Conservation (phyloP, 2,797 vertebrate species). For the Chiloscyllium punctatum region DNA sequence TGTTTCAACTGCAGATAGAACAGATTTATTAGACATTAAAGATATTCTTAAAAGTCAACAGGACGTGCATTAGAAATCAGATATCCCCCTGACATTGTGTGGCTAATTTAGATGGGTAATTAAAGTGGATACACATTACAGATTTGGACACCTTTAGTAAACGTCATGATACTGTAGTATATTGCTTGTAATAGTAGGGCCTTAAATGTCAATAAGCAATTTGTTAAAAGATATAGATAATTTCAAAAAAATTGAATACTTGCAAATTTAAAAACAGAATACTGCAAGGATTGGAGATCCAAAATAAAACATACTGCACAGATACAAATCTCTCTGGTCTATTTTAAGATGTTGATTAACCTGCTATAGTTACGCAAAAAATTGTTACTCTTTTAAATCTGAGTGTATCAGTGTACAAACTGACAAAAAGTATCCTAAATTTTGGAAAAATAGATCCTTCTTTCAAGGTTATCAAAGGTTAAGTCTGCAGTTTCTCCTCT, state of each 20-base stretch:
- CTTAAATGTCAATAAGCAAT: not conserved
- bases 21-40: constrained; percentile 31
- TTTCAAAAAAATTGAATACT: constrained; percentile 2
- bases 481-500: not conserved
- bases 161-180: not conserved
- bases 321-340: not conserved
- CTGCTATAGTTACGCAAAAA: not conserved
- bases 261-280: not conserved
- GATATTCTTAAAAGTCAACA: constrained; percentile 29
- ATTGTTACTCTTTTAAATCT: not conserved
- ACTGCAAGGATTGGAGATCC: not conserved
- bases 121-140: not conserved
- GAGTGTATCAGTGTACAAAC: not conserved
- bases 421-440: not conserved
- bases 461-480: not conserved
- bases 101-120: constrained; percentile 13
- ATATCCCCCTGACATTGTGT: not conserved
- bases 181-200: not conserved
- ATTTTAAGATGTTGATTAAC: not conserved
- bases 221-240: not conserved
- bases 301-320: not conserved
- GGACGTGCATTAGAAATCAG: constrained; percentile 30
- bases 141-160: constrained; percentile 16
- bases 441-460: not conserved
- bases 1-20: constrained; percentile 13